These are phyloP conservation scores for Tipula lateralis DNA, from an alignment of 2,888 invertebrate species.

Conservation along the genomic window DNA sequence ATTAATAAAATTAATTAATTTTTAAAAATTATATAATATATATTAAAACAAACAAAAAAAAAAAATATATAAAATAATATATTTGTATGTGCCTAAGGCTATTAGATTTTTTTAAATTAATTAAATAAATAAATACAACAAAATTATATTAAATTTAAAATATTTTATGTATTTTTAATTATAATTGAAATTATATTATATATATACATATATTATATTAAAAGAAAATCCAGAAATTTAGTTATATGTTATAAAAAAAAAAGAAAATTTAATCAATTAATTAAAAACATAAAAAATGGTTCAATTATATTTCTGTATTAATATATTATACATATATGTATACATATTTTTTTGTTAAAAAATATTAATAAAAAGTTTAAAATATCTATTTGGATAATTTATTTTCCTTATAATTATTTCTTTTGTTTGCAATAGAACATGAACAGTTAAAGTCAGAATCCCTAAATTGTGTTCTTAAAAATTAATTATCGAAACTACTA, in stretches of 20 bases:
- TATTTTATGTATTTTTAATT: constrained; percentile 4
- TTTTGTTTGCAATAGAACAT: no score
- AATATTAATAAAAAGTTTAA: neutral
- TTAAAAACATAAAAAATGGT: neutral
- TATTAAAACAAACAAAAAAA: neutral
- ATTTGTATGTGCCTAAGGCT: neutral
- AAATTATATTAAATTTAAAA: neutral
- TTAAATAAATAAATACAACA: neutral
- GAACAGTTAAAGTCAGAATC: no score
- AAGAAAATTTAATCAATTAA: neutral
- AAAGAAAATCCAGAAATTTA: neutral
- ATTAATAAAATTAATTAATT: neutral
- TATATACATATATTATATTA: neutral
- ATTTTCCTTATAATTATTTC: neutral
- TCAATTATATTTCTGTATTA: constrained; percentile 3
- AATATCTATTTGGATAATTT: neutral
- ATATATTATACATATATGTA: neutral
- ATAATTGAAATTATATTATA: neutral
- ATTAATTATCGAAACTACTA: no score
- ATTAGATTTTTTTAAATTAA: neutral
- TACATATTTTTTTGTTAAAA: neutral
- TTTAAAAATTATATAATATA: neutral
- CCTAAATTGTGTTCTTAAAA: no score
- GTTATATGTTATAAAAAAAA: neutral
- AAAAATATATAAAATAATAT: neutral